Evolutionary conservation across 92 coral and sea anemone species (phyloP).

Genomic region (Umimayanthus kanabou): DNA sequence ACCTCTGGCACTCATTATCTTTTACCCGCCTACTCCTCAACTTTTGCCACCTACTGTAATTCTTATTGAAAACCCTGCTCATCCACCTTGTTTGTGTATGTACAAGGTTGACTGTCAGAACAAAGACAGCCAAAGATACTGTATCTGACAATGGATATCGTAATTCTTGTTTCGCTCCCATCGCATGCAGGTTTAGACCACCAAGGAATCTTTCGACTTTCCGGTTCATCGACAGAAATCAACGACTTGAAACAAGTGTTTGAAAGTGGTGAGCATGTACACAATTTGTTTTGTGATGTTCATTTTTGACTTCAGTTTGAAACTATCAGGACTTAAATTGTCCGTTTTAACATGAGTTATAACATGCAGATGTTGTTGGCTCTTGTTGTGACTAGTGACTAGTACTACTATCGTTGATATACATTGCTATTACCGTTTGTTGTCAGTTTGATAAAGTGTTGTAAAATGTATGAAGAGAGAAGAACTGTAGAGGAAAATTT

Average conservation of each 20-base stretch:
- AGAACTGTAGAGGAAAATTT: no score
- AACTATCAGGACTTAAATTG: neutral
- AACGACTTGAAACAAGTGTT: slow-evolving; percentile 96
- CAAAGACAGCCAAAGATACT: neutral
- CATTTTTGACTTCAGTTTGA: neutral
- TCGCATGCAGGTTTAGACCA: slow-evolving; percentile 80
- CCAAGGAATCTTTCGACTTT: slow-evolving; percentile 95
- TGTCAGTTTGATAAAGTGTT: no score
- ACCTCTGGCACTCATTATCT: no score
- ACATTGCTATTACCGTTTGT: neutral
- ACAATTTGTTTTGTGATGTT: neutral
- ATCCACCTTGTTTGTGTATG: neutral
- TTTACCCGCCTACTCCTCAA: no score
- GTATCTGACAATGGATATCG: neutral
- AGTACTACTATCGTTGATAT: neutral
- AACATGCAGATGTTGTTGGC: neutral
- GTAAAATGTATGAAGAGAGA: no score
- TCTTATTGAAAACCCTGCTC: no score
- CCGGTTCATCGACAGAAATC: slow-evolving; percentile 96
- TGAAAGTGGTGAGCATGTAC: slow-evolving; percentile 75
- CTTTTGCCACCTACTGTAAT: no score
- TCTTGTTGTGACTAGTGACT: neutral
- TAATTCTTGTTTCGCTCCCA: neutral
- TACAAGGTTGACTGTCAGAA: neutral
- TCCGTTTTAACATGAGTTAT: neutral